Evolutionary conservation across 2,113 vertebrate species (phyloP), one percentile per base, ranked within the genome.

Genomic region (Saguinus midas): DNA sequence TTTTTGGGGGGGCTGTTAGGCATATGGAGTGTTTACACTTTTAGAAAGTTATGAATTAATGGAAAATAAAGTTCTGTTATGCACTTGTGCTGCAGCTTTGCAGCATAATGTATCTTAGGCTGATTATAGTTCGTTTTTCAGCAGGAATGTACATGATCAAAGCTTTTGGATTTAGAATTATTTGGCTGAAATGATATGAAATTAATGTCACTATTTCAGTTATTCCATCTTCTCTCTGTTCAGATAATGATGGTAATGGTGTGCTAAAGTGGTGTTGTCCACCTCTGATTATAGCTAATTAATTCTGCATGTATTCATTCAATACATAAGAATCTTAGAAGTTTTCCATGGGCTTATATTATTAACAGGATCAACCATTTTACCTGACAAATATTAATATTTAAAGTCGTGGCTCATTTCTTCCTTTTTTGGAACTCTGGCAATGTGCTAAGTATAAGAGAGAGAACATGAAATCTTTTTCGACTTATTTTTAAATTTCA

Each of bases 21-120:
- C 98, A 97, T 97, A 97, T 78, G 96, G 92, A 97, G 95, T 96
- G 92, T 97, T 98, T 98, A 76, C 93, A 98, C 97, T 98, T 98
- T 96, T 78, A 97, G 96, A 96, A 96, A 97, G 97, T 95, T 97
- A 95, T 73, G 87, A 97, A 97, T 94, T 97, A 97, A 97, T 98
- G 96, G 93, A 97, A 98, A 98, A 94, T 87, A 98, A 96, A 94
- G 82, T 92, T 97, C 94, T 96, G 90, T 97, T 96, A 92, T 88
- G 93, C 95, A 82, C 86, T 83, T 82, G 73, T 96, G 95, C 83
- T 12, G 1, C 72, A 96, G 89, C 91, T 96, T 72, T 87, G 94
- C 93, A 94, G 94, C 68, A 88, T 94, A 97, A 97, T 93, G 32
- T 97, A 94, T 97, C 85, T 90, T 91, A 97, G 81, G 40, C 89